Evolutionary conservation across 2,888 invertebrate genomes (phyloP), one percentile per base, ranked within the genome.

Genomic region (Drosophila recens): DNA sequence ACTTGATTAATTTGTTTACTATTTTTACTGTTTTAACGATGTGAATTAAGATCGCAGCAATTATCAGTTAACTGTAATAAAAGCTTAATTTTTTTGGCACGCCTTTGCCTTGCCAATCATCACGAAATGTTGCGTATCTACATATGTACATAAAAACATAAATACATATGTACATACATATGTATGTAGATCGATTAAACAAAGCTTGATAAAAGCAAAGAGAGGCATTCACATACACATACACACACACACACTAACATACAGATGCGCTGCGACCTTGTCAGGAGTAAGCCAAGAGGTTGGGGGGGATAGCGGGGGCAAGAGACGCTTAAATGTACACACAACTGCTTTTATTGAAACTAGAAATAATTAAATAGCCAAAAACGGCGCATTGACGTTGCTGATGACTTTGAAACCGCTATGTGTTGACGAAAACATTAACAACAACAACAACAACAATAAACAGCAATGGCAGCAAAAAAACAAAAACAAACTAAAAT

Each of bases 331-430:
- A 20, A 46, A 46, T 64, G 66, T 75, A 48, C 40, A 62, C 54
- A 72, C 79, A 78, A 49, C 58, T 75, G 75, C 33, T 33, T 62
- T 65, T 72, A 82, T 77, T 67, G 46, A 88, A 86, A 83, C 83
- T 87, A 87, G 82, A 80, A 76, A 84, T 79, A 89, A 87, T 84
- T 70, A 76, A 80, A 81, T 79, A 17, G 79, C 85, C 87, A 87
- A 84, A 83, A 84, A 86, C 82, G 75, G 75, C 77, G 43, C 23
- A 67, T 74, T 74, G 46, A 64, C 67, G 64, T 72, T 56, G 72
- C 69, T 30, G 69, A 58, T 89, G 85, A 87, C 84, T 83, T 83
- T 86, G 89, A 83, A 73, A 80, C 79, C 73, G 79, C 84, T 80
- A 80, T 67, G 42, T 49, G 46, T 64, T 63, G 62, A 54, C 38